phyloP scores from a whole-genome alignment of 1,140 invertebrate genomes.

The Thrips palmi region DNA sequence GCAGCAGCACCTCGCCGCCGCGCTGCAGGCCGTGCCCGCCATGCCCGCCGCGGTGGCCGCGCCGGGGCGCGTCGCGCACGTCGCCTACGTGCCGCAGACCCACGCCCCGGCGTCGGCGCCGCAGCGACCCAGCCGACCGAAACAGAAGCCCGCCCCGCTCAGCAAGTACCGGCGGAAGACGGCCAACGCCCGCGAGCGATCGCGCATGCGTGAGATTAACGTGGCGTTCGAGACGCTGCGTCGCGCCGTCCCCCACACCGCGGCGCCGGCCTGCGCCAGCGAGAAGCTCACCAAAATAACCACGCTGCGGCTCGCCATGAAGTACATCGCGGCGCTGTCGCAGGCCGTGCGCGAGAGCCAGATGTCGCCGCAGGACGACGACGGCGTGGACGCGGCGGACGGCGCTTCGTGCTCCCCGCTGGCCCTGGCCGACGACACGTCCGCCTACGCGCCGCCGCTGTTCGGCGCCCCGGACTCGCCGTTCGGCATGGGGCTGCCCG shows the following conservation, averaged over 20 bases:
- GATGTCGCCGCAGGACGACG: background rate
- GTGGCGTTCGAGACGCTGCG: constrained; percentile 64
- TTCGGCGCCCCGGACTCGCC: constrained; percentile 2
- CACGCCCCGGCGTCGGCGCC: too few relatives aligned
- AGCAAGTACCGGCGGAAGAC: constrained; percentile 80
- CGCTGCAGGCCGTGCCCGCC: too few relatives aligned
- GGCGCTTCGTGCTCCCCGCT: constrained; percentile 12
- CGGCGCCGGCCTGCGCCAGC: constrained; percentile 16
- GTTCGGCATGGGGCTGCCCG: background rate
- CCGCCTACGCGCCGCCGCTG: too few relatives aligned
- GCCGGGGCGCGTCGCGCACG: too few relatives aligned
- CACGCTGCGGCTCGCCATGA: constrained; percentile 37
- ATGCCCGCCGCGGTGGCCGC: too few relatives aligned
- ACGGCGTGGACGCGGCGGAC: constrained; percentile 9
- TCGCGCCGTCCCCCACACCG: constrained; percentile 41
- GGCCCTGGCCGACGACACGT: too few relatives aligned
- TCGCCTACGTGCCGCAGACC: too few relatives aligned
- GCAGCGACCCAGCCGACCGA: constrained; percentile 32
- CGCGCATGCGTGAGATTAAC: constrained; percentile 76
- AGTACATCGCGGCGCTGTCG: constrained; percentile 40
- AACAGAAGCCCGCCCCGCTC: constrained; percentile 56
- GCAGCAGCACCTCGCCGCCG: too few relatives aligned
- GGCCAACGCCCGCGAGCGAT: constrained; percentile 70
- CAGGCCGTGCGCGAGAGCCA: constrained; percentile 15
- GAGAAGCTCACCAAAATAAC: constrained; percentile 42